Evolutionary conservation across 2,113 vertebrate species (phyloP).

Genomic region (Galemys pyrenaicus): DNA sequence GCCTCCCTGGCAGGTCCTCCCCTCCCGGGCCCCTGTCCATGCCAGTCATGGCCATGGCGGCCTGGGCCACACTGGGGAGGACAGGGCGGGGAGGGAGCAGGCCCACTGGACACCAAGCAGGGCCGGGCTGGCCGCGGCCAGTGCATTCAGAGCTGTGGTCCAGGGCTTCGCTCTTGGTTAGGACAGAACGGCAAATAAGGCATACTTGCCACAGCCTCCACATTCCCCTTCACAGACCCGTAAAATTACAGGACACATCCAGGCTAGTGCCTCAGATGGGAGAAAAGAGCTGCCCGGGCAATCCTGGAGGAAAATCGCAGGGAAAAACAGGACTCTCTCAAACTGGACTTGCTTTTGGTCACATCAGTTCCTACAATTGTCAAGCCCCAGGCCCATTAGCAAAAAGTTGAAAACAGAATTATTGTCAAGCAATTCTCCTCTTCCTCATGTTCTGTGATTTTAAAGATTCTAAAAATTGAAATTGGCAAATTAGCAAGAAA

Average conservation of each 20-base stretch:
- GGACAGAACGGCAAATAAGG: neutral
- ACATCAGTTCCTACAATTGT: neutral
- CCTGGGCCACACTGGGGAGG: neutral
- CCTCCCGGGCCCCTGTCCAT: too few species aligned
- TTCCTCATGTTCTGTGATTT: neutral
- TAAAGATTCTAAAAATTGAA: constrained; percentile 6
- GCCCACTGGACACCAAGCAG: too few species aligned
- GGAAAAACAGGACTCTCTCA: too few species aligned
- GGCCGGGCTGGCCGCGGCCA: neutral
- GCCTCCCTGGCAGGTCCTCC: neutral
- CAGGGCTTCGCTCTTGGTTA: neutral
- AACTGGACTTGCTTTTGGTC: neutral
- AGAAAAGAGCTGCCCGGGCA: neutral
- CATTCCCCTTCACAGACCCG: neutral
- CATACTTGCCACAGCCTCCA: neutral
- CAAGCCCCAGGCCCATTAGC: neutral
- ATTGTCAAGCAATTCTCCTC: neutral
- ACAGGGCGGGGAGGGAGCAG: neutral
- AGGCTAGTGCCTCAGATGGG: neutral
- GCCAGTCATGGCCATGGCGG: too few species aligned
- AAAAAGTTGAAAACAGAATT: neutral
- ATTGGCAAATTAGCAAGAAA: constrained; percentile 4
- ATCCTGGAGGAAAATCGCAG: neutral
- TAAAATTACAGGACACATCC: neutral
- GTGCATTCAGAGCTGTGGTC: accelerated